Conservation (phyloP, 2,113 vertebrate genomes). For the Aramus guarauna region DNA sequence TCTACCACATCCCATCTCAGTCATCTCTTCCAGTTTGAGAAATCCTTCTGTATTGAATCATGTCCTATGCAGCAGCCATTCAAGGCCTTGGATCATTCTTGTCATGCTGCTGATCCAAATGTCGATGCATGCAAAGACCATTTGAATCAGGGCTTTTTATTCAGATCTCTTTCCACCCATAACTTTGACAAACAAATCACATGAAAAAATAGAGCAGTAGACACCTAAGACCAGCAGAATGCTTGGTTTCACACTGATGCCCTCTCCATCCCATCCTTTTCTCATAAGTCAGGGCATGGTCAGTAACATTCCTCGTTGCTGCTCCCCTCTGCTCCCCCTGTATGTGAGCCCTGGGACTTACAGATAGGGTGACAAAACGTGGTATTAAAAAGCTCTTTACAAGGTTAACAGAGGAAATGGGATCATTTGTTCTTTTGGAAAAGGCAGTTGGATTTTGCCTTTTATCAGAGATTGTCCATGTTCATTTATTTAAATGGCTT, state of each 20-base stretch:
- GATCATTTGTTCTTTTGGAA: background rate
- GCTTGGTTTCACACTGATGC: background rate
- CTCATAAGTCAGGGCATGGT: background rate
- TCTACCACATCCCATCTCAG: background rate
- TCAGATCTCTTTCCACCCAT: background rate
- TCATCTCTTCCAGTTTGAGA: background rate
- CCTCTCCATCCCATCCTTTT: background rate
- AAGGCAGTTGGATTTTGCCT: background rate
- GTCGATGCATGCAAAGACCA: background rate
- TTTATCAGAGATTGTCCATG: background rate
- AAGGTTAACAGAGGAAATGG: background rate
- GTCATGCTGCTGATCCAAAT: background rate
- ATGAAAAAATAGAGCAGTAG: background rate
- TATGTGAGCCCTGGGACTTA: background rate
- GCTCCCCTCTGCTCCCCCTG: background rate
- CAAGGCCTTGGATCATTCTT: background rate
- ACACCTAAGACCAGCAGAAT: background rate
- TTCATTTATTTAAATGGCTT: background rate
- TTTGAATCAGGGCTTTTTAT: background rate
- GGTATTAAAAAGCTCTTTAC: background rate
- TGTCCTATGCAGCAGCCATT: background rate
- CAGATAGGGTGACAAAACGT: background rate
- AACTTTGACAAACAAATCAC: background rate
- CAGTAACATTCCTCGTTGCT: fast-evolving
- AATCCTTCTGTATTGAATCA: background rate